A percentile compares a stretch with the other conserved stretches of the same genome.
These are phyloP conservation scores for Pithys albifrons DNA, from an alignment of 2,113 vertebrate genomes.

Conservation along the genomic window DNA sequence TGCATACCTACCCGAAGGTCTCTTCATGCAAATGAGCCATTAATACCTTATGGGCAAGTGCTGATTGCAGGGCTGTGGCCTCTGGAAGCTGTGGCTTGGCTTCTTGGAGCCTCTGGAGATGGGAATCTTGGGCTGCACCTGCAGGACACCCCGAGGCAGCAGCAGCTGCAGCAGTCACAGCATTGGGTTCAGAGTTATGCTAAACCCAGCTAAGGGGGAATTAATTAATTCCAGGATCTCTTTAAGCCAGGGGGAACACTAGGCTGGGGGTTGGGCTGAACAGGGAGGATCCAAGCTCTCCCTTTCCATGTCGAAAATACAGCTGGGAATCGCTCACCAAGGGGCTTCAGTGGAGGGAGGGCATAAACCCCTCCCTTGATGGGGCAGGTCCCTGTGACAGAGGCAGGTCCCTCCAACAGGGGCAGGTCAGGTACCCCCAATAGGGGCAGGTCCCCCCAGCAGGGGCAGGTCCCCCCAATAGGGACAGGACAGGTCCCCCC, in stretches of 20 bases:
- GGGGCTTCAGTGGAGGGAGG: neutral
- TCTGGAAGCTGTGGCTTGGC: neutral
- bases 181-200: neutral
- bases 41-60: neutral
- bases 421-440: neutral
- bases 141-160: neutral
- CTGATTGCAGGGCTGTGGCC: neutral
- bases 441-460: neutral
- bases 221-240: neutral
- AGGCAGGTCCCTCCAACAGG: neutral
- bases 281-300: fast-evolving
- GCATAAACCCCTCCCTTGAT: neutral
- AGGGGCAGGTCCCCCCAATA: neutral
- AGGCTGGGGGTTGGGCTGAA: neutral
- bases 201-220: neutral
- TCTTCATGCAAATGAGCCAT: neutral
- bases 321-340: fast-evolving
- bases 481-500: too few relatives aligned
- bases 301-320: neutral
- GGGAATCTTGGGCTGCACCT: neutral
- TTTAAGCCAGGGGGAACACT: neutral
- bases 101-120: neutral
- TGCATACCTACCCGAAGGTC: neutral
- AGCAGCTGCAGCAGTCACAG: fast-evolving
- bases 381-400: neutral